Percentiles rank a stretch among this genome's conserved stretches.
Conservation (phyloP, 2,113 vertebrate species). For the Paraplagusia blochii region DNA sequence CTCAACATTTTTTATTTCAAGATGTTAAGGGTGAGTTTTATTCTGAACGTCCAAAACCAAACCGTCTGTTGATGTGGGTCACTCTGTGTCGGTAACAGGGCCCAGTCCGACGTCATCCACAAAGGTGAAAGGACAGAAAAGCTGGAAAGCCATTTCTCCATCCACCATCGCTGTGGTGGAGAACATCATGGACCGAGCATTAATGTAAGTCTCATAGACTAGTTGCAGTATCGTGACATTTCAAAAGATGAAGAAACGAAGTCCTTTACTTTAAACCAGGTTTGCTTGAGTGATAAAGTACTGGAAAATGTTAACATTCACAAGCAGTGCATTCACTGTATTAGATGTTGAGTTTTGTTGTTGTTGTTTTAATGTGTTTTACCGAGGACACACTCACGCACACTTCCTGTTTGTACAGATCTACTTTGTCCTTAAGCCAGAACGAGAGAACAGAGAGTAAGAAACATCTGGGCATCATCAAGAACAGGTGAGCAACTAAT, state of each 20-base stretch:
- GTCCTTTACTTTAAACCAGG: too few relatives aligned
- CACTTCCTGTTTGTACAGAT: constrained; percentile 44
- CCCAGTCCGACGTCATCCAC: constrained; percentile 1
- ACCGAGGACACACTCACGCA: not conserved
- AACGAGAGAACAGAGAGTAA: constrained; percentile 64
- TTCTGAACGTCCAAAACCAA: too few relatives aligned
- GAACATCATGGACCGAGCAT: constrained; percentile 63
- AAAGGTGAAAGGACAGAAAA: constrained; percentile 43
- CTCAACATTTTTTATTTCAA: too few relatives aligned
- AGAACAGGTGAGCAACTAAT: constrained; percentile 56
- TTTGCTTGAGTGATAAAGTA: too few relatives aligned
- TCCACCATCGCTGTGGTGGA: constrained; percentile 62
- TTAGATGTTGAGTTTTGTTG: too few relatives aligned
- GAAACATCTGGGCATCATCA: constrained; percentile 72
- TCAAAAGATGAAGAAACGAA: too few relatives aligned
- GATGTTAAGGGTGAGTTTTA: too few relatives aligned
- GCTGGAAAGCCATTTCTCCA: constrained; percentile 50
- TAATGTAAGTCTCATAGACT: constrained; percentile 75
- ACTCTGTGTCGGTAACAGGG: constrained; percentile 1
- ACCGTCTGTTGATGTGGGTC: not conserved
- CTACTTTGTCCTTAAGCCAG: constrained; percentile 53
- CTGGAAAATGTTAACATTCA: too few relatives aligned
- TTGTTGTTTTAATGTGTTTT: too few relatives aligned
- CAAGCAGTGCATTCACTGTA: too few relatives aligned
- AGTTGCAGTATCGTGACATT: too few relatives aligned